A percentile compares a stretch with the other conserved stretches of the same genome.
phyloP scores from a whole-genome alignment of 1,140 invertebrate species.

The Drosophila ogumai region DNA sequence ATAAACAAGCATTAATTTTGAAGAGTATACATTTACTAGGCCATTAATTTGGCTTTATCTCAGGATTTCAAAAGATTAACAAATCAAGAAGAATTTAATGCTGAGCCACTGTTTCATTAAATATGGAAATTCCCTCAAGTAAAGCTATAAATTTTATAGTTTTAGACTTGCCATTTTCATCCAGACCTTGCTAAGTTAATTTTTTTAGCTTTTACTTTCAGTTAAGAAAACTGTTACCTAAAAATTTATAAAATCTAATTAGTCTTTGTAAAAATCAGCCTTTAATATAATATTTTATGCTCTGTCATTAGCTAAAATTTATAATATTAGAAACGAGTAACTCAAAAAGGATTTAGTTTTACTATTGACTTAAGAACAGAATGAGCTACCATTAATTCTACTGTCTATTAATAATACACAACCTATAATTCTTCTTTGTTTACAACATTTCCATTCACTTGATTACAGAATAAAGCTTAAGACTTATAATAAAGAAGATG shows the following conservation, averaged over 20 bases:
- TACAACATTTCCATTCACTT: too few species aligned
- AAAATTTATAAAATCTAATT: too few species aligned
- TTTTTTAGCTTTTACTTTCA: not conserved
- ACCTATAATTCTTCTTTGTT: not conserved
- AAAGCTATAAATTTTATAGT: not conserved
- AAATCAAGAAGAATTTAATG: not conserved
- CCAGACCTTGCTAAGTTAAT: not conserved
- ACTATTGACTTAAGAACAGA: not conserved
- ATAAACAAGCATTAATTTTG: not conserved
- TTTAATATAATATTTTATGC: not conserved
- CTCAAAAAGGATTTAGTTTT: not conserved
- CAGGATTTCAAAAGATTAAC: not conserved
- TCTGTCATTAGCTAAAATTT: not conserved
- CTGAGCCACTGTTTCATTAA: not conserved
- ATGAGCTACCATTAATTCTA: too few species aligned
- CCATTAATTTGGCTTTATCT: constrained; percentile 1
- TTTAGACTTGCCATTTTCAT: not conserved
- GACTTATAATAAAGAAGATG: constrained; percentile 54
- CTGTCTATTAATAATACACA: too few species aligned
- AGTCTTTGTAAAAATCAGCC: not conserved
- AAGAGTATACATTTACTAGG: not conserved
- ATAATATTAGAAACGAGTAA: not conserved
- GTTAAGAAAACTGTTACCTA: too few species aligned
- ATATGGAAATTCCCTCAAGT: not conserved
- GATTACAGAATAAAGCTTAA: constrained; percentile 51